Evolutionary conservation across 2,888 invertebrate species (phyloP), one percentile per base, ranked within the genome.

Genomic region (Gymnosoma rotundatum): DNA sequence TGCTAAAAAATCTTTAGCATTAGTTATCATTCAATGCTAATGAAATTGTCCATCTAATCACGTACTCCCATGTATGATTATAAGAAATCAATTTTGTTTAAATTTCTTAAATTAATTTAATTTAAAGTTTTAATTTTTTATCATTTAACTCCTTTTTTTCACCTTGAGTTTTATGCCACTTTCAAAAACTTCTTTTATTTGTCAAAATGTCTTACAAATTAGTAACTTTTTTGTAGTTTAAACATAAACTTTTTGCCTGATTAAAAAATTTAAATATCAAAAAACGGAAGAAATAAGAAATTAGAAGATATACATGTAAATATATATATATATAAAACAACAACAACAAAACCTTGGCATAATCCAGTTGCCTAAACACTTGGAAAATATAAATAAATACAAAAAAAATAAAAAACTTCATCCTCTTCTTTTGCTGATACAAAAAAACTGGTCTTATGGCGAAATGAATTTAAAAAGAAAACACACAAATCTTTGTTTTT

Each of bases 291-390:
- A 32, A 32, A 32, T 32, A 32, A 32, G 8, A 32, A 7, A 32
- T 32, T 32, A 32, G 8, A 32, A 66, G 32, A 25, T 25, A 38
- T 18, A 25, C n/a, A 21, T 16, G n/a, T 16, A 32, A 21, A 61
- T 2, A 2, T 25, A n/a, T n/a, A n/a, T n/a, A n/a, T n/a, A n/a
- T n/a, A n/a, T n/a, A n/a, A n/a, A n/a, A 61, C 56, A 73, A 52
- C 38, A 73, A 42, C 38, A 66, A 58, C 42, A 83, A 52, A 83
- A 75, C 75, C 66, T 70, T 75, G 78, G 60, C 75, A 83, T 72
- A 75, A 83, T 70, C 42, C 70, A 83, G 74, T 79, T 79, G 66
- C 74, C 70, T 75, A 76, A 79, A 79, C 42, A 61, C 67, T 73
- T 76, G 74, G 67, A 75, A 78, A 74, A 45, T 75, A 61, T 81